Conservation (phyloP, 1,140 invertebrate species). For the Cryptotermes secundus region DNA sequence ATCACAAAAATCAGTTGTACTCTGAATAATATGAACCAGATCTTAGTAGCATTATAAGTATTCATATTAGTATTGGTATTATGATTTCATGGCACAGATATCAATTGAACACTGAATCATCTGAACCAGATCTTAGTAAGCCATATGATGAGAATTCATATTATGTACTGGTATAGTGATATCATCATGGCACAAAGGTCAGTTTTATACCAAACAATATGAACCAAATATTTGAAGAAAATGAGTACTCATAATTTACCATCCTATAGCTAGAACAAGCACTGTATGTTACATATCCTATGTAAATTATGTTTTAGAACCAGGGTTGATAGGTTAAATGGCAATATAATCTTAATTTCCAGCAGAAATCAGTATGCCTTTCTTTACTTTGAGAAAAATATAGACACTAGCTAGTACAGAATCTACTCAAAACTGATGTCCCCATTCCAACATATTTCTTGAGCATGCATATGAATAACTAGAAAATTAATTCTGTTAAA, state of each 20-base stretch:
- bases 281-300: neutral
- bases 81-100: no score
- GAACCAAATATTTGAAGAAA: neutral
- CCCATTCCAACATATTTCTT: neutral
- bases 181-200: neutral
- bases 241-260: neutral
- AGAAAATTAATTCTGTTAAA: neutral
- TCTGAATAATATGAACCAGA: no score
- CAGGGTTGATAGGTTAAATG: neutral
- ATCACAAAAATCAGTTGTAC: no score
- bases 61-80: no score
- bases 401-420: neutral
- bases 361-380: neutral
- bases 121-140: no score
- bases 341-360: slow-evolving; percentile 4
- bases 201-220: neutral
- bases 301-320: neutral
- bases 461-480: neutral
- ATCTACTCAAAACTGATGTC: neutral
- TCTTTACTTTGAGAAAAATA: neutral
- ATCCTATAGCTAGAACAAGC: neutral
- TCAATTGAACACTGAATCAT: no score
- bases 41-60: no score
- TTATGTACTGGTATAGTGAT: neutral
- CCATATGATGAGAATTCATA: no score